Evolutionary conservation across 35 echinoderm and acorn worm species (phyloP), one percentile per base, ranked within the genome.

Genomic region (Eucidaris tribuloides): DNA sequence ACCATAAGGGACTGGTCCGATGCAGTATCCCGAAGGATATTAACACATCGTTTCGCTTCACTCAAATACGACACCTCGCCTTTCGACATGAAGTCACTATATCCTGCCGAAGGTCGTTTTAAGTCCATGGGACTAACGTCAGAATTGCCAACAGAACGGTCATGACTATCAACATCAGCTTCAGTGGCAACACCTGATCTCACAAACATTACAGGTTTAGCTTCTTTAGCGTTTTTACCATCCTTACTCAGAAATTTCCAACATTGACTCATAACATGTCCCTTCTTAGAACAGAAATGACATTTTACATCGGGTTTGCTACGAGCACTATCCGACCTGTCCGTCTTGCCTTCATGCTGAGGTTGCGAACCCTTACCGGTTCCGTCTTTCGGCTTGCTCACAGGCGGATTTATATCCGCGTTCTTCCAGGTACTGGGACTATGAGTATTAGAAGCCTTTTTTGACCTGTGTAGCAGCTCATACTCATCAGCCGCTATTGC

Each of bases 401-500:
- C 9, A n/a, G 9, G n/a, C 48, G 48, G 9, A 52, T n/a, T n/a
- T n/a, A 9, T n/a, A 52, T 52, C 48, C 9, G 48, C 48, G 48
- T n/a, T 9, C n/a, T 52, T 52, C 48, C 48, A 52, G 9, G 9
- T 52, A 11, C 9, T 9, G n/a, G 48, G 9, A 52, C 9, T 11
- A n/a, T n/a, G 9, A 52, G 9, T n/a, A 52, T 52, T 52, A 52
- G 48, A 9, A 52, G 9, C 48, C n/a, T 52, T 52, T n/a, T 52
- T 9, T 52, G 48, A 52, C 48, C 48, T 91, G 58, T 91, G 89
- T 34, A 81, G 83, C 29, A 91, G 40, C 7, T 65, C 68, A 85
- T 79, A 91, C 30, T 91, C 82, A 42, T 91, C 89, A 40, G 89
- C 89, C 23, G 37, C 5, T 25, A 11, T 80, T n/a, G 89, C 89